A percentile compares a stretch with the other conserved stretches of the same genome.
Evolutionary conservation across 2,797 vertebrate genomes (phyloP).

Genomic region (Fratercula arctica): DNA sequence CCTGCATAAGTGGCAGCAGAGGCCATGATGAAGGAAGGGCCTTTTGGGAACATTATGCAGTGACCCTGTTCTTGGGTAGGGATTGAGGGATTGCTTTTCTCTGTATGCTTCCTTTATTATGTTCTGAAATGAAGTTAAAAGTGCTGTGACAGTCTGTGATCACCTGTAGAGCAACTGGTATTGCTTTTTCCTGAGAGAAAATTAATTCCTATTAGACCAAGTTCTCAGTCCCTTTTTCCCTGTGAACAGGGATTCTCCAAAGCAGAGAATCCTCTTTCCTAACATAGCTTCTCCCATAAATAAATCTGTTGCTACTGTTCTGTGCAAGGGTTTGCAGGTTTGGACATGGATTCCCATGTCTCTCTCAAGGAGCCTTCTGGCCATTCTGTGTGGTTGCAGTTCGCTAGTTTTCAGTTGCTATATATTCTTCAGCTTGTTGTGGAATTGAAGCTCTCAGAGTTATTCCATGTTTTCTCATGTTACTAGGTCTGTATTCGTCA

Average conservation of each 20-base stretch:
- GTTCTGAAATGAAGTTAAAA: neutral
- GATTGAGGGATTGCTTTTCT: neutral
- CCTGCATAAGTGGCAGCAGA: neutral
- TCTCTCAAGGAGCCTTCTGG: neutral
- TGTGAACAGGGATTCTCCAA: neutral
- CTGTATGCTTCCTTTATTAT: neutral
- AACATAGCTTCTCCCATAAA: neutral
- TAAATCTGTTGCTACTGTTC: neutral
- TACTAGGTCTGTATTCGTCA: slow-evolving; percentile 65
- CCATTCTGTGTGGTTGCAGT: neutral
- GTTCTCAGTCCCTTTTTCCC: neutral
- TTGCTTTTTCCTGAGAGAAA: neutral
- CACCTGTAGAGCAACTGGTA: neutral
- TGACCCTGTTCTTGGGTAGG: neutral
- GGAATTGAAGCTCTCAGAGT: slow-evolving; percentile 25
- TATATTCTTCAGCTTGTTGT: slow-evolving; percentile 15
- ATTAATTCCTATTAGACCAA: neutral
- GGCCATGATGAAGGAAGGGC: neutral
- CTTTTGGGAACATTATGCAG: neutral
- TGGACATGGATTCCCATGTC: neutral
- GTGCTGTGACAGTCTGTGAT: neutral
- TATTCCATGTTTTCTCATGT: slow-evolving; percentile 63
- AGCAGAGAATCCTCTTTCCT: neutral
- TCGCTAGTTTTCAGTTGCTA: neutral
- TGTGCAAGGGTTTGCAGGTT: neutral